A percentile compares a stretch with the other conserved stretches of the same genome.
phyloP scores from a whole-genome alignment of 2,888 invertebrate species.

The Nemoura dubitans region DNA sequence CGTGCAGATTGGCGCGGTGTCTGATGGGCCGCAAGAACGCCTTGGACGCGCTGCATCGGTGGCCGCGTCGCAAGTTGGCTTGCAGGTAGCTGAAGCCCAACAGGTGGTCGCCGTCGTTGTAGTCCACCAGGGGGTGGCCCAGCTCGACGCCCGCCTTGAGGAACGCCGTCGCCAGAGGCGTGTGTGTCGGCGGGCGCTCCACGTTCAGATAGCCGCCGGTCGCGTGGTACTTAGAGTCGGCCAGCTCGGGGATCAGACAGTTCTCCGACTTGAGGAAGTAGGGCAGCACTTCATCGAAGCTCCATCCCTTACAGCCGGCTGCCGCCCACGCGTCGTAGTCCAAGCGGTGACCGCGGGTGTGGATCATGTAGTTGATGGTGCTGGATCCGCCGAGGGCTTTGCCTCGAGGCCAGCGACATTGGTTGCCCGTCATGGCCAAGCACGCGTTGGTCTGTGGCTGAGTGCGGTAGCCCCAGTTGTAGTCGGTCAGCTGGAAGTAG shows the following conservation, averaged over 20 bases:
- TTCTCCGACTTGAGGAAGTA: constrained; percentile 85
- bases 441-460: constrained; percentile 72
- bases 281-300: constrained; percentile 73
- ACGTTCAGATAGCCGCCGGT: constrained; percentile 67
- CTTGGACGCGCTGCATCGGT: constrained; percentile 67
- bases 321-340: constrained; percentile 85
- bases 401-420: constrained; percentile 78
- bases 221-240: constrained; percentile 64
- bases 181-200: constrained; percentile 65
- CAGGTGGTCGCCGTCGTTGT: constrained; percentile 62
- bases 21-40: constrained; percentile 71
- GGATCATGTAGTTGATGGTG: constrained; percentile 84
- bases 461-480: constrained; percentile 77
- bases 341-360: constrained; percentile 79
- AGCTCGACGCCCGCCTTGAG: constrained; percentile 69
- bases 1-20: constrained; percentile 71
- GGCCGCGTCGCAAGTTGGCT: constrained; percentile 64
- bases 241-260: constrained; percentile 63
- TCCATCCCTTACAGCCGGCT: constrained; percentile 84
- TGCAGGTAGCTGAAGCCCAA: constrained; percentile 62
- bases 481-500: constrained; percentile 59
- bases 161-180: constrained; percentile 69
- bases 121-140: constrained; percentile 60
- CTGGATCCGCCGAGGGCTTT: constrained; percentile 85
- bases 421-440: constrained; percentile 54